phyloP scores from a whole-genome alignment of 1,140 invertebrate genomes.

The Nebria ingens region DNA sequence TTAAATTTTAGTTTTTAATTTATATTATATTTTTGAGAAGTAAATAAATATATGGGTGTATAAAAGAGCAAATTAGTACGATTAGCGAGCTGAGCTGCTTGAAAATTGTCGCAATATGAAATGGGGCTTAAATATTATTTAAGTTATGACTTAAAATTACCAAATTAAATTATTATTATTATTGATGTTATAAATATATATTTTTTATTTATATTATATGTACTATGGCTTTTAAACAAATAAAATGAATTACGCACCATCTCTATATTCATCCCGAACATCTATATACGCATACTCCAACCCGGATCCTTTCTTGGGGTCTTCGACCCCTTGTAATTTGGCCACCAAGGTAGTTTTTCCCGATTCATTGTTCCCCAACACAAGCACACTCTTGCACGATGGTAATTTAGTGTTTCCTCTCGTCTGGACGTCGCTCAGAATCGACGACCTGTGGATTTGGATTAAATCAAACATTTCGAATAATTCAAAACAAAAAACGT shows the following conservation, averaged over 20 bases:
- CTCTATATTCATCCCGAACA: slow-evolving; percentile 96
- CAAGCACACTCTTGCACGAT: slow-evolving; percentile 83
- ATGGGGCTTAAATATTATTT: background rate
- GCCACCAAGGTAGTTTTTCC: slow-evolving; percentile 97
- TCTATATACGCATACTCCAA: slow-evolving; percentile 98
- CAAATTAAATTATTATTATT: background rate
- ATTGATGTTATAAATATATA: background rate
- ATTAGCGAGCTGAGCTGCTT: too few species aligned
- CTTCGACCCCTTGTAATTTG: slow-evolving; percentile 85
- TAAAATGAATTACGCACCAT: slow-evolving; percentile 60
- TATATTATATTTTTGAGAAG: too few species aligned
- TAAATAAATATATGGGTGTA: too few species aligned
- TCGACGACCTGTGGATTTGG: slow-evolving; percentile 85
- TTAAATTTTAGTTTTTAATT: too few species aligned
- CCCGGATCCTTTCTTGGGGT: slow-evolving; percentile 94
- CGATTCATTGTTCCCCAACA: slow-evolving; percentile 89
- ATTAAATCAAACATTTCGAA: slow-evolving; percentile 31
- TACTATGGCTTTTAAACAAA: too few species aligned
- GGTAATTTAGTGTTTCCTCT: slow-evolving; percentile 88
- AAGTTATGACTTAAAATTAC: too few species aligned
- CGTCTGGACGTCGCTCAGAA: slow-evolving; percentile 88
- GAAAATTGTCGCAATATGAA: too few species aligned
- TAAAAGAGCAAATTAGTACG: too few species aligned
- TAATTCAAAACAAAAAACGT: background rate
- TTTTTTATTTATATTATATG: background rate